Conservation (phyloP, 2,113 vertebrate genomes). For the Drymodes brunneopygia region DNA sequence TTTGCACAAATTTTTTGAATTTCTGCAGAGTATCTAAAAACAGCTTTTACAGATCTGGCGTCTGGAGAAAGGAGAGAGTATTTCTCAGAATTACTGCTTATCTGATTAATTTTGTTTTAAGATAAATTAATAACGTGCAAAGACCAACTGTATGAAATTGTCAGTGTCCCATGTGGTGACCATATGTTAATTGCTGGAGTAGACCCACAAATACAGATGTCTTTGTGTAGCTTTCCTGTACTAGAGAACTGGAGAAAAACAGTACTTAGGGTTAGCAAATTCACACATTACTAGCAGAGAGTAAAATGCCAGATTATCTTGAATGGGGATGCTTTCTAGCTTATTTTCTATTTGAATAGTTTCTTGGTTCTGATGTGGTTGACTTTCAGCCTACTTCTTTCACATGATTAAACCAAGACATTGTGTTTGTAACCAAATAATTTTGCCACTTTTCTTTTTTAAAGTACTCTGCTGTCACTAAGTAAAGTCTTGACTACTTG, state of each 20-base stretch:
- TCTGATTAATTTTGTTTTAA: neutral
- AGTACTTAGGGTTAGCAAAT: neutral
- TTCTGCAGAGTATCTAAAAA: neutral
- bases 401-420: neutral
- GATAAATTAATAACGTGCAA: neutral
- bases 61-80: neutral
- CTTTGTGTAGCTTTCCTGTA: neutral
- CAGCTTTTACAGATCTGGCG: neutral
- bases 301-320: neutral
- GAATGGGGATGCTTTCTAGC: neutral
- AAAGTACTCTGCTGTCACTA: neutral
- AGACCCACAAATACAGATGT: neutral
- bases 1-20: neutral
- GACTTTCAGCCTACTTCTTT: neutral
- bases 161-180: neutral
- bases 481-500: neutral
- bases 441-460: neutral
- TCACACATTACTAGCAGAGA: neutral
- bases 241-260: neutral
- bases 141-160: neutral
- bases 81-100: neutral
- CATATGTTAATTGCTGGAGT: neutral
- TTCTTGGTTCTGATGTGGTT: neutral
- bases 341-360: neutral
- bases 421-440: neutral